A percentile compares a stretch with the other conserved stretches of the same genome.
Evolutionary conservation across 2,888 invertebrate species (phyloP).

Genomic region (Sminthurides aquaticus): DNA sequence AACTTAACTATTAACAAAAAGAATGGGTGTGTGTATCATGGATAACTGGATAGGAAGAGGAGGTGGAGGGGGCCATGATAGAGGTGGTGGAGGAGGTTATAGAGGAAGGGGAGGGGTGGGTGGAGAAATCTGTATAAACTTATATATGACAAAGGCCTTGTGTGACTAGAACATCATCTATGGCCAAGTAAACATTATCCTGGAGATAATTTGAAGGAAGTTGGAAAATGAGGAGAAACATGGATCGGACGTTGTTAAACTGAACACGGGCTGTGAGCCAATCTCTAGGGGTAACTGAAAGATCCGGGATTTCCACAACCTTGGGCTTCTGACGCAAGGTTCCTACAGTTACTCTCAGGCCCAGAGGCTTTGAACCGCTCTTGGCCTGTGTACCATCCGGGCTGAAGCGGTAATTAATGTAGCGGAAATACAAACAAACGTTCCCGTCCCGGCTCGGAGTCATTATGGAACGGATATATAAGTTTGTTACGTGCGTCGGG

Average conservation of each 20-base stretch:
- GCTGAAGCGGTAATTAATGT: conserved; percentile 41
- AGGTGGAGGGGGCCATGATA: not conserved
- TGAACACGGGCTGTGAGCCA: conserved; percentile 42
- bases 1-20: not conserved
- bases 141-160: conserved; percentile 42
- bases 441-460: conserved; percentile 36
- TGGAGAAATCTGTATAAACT: no score
- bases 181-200: conserved; percentile 40
- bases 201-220: conserved; percentile 34
- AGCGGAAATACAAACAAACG: conserved; percentile 40
- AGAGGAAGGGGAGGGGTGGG: not conserved
- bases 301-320: conserved; percentile 38
- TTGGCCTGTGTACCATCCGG: conserved; percentile 35
- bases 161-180: conserved; percentile 43
- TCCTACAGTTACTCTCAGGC: conserved; percentile 39
- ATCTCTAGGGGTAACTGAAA: conserved; percentile 34
- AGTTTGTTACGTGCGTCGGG: conserved; percentile 27
- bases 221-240: conserved; percentile 42
- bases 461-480: conserved; percentile 41
- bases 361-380: conserved; percentile 23
- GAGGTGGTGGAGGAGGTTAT: not conserved
- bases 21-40: not conserved
- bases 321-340: conserved; percentile 38
- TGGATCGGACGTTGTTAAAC: conserved; percentile 38
- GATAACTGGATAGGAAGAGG: not conserved